Conservation (phyloP, 2,797 vertebrate genomes). For the Mormyrus hasselquistii region DNA sequence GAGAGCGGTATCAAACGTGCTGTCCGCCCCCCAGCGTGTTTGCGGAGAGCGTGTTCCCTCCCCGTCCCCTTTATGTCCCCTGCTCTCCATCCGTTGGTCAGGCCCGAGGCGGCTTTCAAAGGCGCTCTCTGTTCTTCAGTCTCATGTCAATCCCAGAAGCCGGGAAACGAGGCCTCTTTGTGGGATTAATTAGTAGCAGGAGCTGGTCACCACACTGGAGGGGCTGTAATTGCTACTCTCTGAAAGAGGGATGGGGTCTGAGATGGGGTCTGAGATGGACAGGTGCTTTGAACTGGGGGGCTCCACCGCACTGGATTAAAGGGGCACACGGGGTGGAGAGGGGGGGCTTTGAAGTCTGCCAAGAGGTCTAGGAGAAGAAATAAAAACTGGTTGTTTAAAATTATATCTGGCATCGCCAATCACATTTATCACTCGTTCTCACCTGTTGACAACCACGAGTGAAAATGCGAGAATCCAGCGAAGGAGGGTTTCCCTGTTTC, state of each 20-base stretch:
- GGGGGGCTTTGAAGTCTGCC: conserved; percentile 84
- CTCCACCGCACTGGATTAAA: conserved; percentile 88
- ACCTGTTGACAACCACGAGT: conserved; percentile 76
- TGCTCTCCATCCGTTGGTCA: conserved; percentile 20
- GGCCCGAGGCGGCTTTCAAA: conserved; percentile 83
- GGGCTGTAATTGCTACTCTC: conserved; percentile 81
- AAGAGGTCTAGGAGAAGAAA: conserved; percentile 82
- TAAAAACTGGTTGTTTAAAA: conserved; percentile 85
- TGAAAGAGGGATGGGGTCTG: conserved; percentile 48
- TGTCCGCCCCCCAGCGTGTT: background rate
- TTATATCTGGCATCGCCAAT: conserved; percentile 85
- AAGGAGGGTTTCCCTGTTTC: conserved; percentile 7
- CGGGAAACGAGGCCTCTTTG: conserved; percentile 96
- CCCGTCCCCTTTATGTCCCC: background rate
- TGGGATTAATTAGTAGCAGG: conserved; percentile 98
- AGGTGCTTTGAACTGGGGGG: conserved; percentile 90
- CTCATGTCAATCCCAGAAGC: conserved; percentile 92
- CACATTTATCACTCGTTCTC: conserved; percentile 71
- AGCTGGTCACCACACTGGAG: conserved; percentile 65
- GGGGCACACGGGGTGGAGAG: conserved; percentile 64
- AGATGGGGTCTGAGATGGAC: conserved; percentile 43
- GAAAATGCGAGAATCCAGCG: conserved; percentile 52
- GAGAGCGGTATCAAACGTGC: background rate
- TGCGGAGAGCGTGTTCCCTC: background rate
- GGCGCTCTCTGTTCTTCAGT: conserved; percentile 74